Conservation (phyloP, 2,888 invertebrate genomes). For the Cosmia trapezina region DNA sequence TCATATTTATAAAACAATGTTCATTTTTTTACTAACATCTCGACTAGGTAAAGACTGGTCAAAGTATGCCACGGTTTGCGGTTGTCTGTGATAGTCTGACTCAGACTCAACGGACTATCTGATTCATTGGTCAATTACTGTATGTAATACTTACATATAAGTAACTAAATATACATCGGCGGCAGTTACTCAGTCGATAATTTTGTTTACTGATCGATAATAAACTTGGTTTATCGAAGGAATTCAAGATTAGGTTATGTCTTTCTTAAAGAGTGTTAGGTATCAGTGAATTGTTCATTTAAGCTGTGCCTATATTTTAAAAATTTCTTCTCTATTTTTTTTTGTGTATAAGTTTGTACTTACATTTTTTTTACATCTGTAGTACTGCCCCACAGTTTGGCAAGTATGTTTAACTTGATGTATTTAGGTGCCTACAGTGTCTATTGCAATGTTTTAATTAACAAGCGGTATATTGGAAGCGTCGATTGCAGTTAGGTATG, state of each 20-base stretch:
- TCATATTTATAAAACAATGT: conserved; percentile 24
- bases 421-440: background rate
- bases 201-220: conserved; percentile 51
- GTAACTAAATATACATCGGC: conserved; percentile 63
- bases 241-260: conserved; percentile 20
- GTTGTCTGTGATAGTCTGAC: conserved; percentile 69
- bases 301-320: background rate
- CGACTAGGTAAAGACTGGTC: conserved; percentile 10
- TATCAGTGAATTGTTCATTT: background rate
- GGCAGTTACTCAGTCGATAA: conserved; percentile 58
- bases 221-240: conserved; percentile 29
- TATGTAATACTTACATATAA: conserved; percentile 42
- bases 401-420: background rate
- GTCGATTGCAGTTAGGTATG: background rate
- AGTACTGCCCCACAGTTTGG: background rate
- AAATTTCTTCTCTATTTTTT: background rate
- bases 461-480: background rate
- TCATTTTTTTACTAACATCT: conserved; percentile 20
- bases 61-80: conserved; percentile 66
- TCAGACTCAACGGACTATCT: conserved; percentile 78
- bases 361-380: background rate
- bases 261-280: background rate
- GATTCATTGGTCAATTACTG: conserved; percentile 70
- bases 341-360: background rate
- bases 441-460: conserved; percentile 1